A percentile compares a stretch with the other conserved stretches of the same genome.
Conservation (phyloP, 2,888 invertebrate genomes). For the Acleris laterana region DNA sequence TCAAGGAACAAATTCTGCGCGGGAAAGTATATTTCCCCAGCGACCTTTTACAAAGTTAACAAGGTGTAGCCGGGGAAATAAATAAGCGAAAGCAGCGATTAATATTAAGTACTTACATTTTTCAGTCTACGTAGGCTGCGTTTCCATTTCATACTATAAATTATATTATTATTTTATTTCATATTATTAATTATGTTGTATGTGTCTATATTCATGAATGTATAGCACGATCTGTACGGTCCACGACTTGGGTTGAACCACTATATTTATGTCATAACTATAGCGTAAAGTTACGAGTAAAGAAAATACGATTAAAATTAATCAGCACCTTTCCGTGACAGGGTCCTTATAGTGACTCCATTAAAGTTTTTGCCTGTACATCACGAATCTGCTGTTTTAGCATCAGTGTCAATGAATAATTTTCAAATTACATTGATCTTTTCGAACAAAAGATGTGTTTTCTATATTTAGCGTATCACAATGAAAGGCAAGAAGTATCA, state of each 20-base stretch:
- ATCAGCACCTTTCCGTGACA: no score
- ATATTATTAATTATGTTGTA: constrained; percentile 15
- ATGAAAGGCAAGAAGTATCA: constrained; percentile 13
- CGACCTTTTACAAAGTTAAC: constrained; percentile 79
- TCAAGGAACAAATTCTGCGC: constrained; percentile 70
- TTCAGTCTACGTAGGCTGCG: constrained; percentile 42
- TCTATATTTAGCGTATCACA: constrained; percentile 4
- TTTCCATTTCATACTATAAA: constrained; percentile 19
- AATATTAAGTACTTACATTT: constrained; percentile 67
- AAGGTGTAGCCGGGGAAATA: constrained; percentile 80
- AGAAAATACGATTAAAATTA: no score
- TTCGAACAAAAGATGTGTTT: not conserved
- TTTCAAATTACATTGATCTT: not conserved
- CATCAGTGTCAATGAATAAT: not conserved
- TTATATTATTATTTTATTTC: constrained; percentile 16
- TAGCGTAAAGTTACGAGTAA: no score
- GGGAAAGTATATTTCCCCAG: constrained; percentile 78
- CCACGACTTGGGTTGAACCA: no score
- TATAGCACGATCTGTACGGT: not conserved
- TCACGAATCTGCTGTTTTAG: no score
- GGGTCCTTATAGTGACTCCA: no score
- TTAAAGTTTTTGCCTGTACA: no score
- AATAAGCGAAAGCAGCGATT: constrained; percentile 71
- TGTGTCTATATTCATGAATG: constrained; percentile 8
- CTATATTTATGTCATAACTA: no score